Conservation (phyloP, 1,140 invertebrate species). For the Bombyx mandarina region DNA sequence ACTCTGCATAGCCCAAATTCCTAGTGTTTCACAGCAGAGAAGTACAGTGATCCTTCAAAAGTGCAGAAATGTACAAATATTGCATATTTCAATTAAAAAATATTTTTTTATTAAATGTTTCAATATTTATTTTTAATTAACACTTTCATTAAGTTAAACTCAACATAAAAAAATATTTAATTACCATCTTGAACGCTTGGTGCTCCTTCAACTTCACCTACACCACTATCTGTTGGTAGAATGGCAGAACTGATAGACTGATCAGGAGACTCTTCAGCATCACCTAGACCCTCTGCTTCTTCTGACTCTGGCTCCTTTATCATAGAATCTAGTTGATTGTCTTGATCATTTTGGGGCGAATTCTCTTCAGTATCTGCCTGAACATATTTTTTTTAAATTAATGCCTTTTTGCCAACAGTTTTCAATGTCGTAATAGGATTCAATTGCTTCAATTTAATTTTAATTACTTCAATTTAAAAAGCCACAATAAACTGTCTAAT, state of each 20-base stretch:
- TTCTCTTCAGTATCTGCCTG: constrained; percentile 49
- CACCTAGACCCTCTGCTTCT: constrained; percentile 35
- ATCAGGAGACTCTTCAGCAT: constrained; percentile 62
- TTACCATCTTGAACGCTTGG: constrained; percentile 56
- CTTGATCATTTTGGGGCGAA: constrained; percentile 42
- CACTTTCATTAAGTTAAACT: neutral
- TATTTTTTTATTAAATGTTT: neutral
- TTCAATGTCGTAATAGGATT: too few species aligned
- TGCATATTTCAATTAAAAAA: neutral
- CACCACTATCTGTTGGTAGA: constrained; percentile 44
- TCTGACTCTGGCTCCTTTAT: constrained; percentile 46
- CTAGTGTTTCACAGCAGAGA: too few species aligned
- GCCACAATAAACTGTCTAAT: too few species aligned
- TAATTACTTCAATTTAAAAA: too few species aligned
- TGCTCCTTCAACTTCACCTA: constrained; percentile 42
- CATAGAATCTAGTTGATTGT: constrained; percentile 48
- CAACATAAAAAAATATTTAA: constrained; percentile 1
- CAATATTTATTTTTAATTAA: neutral
- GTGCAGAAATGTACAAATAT: too few species aligned
- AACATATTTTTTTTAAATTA: too few species aligned
- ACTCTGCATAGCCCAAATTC: too few species aligned
- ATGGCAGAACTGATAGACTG: constrained; percentile 62
- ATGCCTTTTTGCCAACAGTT: too few species aligned
- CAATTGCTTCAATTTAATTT: too few species aligned
- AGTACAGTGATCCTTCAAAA: too few species aligned